Percentiles rank a stretch among this genome's conserved stretches.
Evolutionary conservation across 2,888 invertebrate genomes (phyloP).

Genomic region (Morinoia aosen): DNA sequence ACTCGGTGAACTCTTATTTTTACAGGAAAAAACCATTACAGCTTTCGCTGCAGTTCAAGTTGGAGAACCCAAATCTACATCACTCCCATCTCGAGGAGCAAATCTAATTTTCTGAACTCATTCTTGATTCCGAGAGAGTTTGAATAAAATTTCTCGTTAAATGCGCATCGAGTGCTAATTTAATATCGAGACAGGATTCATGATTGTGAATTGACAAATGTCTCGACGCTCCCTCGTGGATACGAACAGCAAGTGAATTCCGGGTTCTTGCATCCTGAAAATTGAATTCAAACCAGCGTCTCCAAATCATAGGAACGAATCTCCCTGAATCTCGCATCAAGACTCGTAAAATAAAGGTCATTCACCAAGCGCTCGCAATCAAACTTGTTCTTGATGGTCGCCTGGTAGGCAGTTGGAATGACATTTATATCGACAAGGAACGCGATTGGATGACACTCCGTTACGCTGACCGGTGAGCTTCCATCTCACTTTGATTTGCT

Average conservation of each 20-base stretch:
- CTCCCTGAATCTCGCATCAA: background rate
- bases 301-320: background rate
- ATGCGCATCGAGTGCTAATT: background rate
- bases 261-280: background rate
- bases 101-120: background rate
- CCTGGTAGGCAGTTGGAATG: background rate
- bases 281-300: background rate
- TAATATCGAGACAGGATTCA: background rate
- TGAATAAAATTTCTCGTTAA: background rate
- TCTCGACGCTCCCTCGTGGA: background rate
- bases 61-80: background rate
- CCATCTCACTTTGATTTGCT: conserved; percentile 22
- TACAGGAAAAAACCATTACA: background rate
- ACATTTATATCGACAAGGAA: background rate
- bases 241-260: background rate
- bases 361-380: background rate
- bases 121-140: background rate
- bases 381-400: conserved; percentile 7
- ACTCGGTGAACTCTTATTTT: too few relatives aligned
- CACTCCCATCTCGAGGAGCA: background rate
- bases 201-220: background rate
- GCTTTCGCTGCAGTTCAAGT: background rate
- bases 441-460: conserved; percentile 39
- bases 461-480: conserved; percentile 24
- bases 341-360: conserved; percentile 13